Percentiles rank a stretch among this genome's conserved stretches.
Evolutionary conservation across 2,888 invertebrate species (phyloP).

Genomic region (Caenorhabditis sp.): DNA sequence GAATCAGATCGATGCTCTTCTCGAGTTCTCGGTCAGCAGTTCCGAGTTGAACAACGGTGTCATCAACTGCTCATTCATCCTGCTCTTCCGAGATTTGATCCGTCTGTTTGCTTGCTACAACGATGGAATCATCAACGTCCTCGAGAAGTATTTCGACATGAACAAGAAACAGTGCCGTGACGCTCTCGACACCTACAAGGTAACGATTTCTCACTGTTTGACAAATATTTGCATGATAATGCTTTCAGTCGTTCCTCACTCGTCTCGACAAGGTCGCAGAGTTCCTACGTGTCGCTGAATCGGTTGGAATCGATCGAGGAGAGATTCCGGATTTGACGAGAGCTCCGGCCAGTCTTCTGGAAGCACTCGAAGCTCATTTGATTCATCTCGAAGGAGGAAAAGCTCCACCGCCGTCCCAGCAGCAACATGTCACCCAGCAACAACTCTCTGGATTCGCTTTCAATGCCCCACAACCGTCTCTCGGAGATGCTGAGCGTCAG

Average conservation of each 20-base stretch:
- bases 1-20: slow-evolving; percentile 93
- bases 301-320: slow-evolving; percentile 97
- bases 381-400: slow-evolving; percentile 91
- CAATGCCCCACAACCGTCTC: slow-evolving; percentile 40
- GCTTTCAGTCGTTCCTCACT: slow-evolving; percentile 84
- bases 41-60: slow-evolving; percentile 98
- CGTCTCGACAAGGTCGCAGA: slow-evolving; percentile 99
- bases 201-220: too few species aligned
- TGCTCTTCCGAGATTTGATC: slow-evolving; percentile 98
- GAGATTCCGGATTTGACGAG: slow-evolving; percentile 98
- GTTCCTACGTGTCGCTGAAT: slow-evolving; percentile 91
- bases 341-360: slow-evolving; percentile 96
- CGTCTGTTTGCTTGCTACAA: slow-evolving; percentile 99
- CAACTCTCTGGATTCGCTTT: slow-evolving; percentile 51
- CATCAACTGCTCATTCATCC: slow-evolving; percentile 99
- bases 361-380: slow-evolving; percentile 96
- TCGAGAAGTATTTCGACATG: slow-evolving; percentile 99
- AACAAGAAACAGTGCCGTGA: slow-evolving; percentile 99
- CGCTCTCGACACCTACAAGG: slow-evolving; percentile 96
- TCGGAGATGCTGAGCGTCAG: slow-evolving; percentile 87
- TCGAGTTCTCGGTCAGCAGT: slow-evolving; percentile 91
- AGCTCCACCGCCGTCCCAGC: slow-evolving; percentile 74
- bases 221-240: neutral
- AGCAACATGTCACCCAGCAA: slow-evolving; percentile 30
- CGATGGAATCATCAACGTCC: slow-evolving; percentile 87